Evolutionary conservation across 2,888 invertebrate genomes (phyloP), one percentile per base, ranked within the genome.

Genomic region (Oxycera nigricornis): DNA sequence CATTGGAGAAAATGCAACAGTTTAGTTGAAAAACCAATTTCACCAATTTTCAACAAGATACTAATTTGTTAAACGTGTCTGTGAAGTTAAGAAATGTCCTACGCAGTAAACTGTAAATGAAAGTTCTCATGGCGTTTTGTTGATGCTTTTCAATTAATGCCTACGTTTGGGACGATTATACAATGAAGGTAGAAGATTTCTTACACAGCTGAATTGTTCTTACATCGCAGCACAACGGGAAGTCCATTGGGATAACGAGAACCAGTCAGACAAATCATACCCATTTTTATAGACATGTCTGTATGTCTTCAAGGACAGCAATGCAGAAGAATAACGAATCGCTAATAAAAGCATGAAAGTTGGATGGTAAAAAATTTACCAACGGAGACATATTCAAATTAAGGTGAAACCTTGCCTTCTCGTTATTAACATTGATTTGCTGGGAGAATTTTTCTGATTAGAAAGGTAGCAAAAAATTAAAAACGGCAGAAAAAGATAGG

Each of bases 351-450:
- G 20, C 22, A 17, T 4, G 55, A 17, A 46, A 30, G 30, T 39
- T 72, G 39, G 59, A 62, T 39, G 50, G 2, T 41, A 22, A 59
- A 62, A 50, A 73, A 73, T 73, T 73, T 62, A 73, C 62, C 61
- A 73, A 35, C 62, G 41, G 24, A 22, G 73, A 46, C 17, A 62
- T 73, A 73, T 73, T 73, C 50, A 73, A 73, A 73, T 73, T 61
- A 73, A 73, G 61, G 39, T 73, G 72, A 55, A 52, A 55, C 22
- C 55, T 70, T 70, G 52, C 30, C 70, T 55, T 70, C 52, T 70
- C 70, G 55, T 70, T 70, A 55, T 52, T 55, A 70, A 52, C 55
- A 55, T 52, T 55, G 55, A 70, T 70, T 52, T 31, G 24, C 70
- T 35, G 14, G n/a, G 31, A 35, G 70, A 24, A 65, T 41, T 24